Conservation (phyloP, 1,140 invertebrate genomes). For the Pteromalus puparum region DNA sequence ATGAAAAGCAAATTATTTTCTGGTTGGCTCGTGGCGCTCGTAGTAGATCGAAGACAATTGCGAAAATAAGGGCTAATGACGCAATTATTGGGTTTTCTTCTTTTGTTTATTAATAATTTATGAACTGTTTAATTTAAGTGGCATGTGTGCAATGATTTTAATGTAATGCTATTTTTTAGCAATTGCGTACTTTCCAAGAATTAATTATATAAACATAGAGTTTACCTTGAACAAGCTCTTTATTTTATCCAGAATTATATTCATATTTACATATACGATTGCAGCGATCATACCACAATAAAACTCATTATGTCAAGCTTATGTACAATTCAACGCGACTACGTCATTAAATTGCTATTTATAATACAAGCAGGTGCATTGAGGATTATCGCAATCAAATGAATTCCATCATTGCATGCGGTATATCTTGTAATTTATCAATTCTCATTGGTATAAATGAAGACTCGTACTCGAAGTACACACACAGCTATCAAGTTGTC, state of each 20-base stretch:
- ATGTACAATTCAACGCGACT: neutral
- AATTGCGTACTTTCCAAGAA: neutral
- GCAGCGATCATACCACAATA: slow-evolving; percentile 44
- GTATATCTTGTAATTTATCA: slow-evolving; percentile 19
- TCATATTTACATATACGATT: slow-evolving; percentile 17
- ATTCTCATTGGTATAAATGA: neutral
- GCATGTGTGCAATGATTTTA: too few species aligned
- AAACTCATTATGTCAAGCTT: neutral
- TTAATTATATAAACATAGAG: neutral
- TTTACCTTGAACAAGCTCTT: too few species aligned
- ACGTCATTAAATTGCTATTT: neutral
- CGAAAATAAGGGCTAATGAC: neutral
- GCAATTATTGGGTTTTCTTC: neutral
- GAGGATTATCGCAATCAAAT: slow-evolving; percentile 29
- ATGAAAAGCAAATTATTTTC: neutral
- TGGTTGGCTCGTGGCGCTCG: too few species aligned
- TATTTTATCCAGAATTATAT: too few species aligned
- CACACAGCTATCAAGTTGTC: neutral
- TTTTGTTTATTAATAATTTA: neutral
- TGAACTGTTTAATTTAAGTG: too few species aligned
- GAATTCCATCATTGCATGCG: neutral
- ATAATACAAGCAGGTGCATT: neutral
- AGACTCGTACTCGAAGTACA: neutral
- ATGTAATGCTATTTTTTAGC: too few species aligned
- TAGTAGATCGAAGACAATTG: neutral